Evolutionary conservation across 1,140 invertebrate species (phyloP).

Genomic region (Drosophila navojoa): DNA sequence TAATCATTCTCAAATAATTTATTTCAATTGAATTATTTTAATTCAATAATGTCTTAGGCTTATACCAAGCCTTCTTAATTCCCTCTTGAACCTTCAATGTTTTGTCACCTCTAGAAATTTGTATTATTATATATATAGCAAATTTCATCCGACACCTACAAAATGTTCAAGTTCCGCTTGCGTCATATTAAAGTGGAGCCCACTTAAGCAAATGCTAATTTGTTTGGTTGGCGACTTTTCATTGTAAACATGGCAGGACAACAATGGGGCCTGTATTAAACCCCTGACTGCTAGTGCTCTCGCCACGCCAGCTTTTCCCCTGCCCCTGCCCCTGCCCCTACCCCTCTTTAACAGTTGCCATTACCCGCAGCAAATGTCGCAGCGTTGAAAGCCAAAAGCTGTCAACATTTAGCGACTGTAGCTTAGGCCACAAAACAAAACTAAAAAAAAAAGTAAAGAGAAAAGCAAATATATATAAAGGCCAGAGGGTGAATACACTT

Average conservation of each 20-base stretch:
- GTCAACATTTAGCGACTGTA: slow-evolving; percentile 47
- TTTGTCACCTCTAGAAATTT: background rate
- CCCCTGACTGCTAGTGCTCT: background rate
- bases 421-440: slow-evolving; percentile 23
- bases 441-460: background rate
- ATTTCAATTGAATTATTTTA: too few relatives aligned
- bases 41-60: too few relatives aligned
- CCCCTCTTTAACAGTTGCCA: background rate
- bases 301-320: background rate
- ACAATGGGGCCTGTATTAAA: slow-evolving; percentile 4
- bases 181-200: slow-evolving; percentile 19
- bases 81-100: too few relatives aligned
- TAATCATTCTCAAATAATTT: too few relatives aligned
- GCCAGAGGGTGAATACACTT: slow-evolving; percentile 17
- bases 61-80: too few relatives aligned
- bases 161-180: background rate
- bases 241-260: slow-evolving; percentile 34
- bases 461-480: slow-evolving; percentile 2
- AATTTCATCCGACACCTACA: background rate
- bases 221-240: slow-evolving; percentile 13
- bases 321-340: background rate
- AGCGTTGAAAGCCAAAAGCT: slow-evolving; percentile 49
- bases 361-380: slow-evolving; percentile 27
- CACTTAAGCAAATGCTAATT: slow-evolving; percentile 24
- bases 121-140: background rate